A percentile compares a stretch with the other conserved stretches of the same genome.
phyloP scores from a whole-genome alignment of 2,888 invertebrate species.

The Lasioglossum villosulum region DNA sequence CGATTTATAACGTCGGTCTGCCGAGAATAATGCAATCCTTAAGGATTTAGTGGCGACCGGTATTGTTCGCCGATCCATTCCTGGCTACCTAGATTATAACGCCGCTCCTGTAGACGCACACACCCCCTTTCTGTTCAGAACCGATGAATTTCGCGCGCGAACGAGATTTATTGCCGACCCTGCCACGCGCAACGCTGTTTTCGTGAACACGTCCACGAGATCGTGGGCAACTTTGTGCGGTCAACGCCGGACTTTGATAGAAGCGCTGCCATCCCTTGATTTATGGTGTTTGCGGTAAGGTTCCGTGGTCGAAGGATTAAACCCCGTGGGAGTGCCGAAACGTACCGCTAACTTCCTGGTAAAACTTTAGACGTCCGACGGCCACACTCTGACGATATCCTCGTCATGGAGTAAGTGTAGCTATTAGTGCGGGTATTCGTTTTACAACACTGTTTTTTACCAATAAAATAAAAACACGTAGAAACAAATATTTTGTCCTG shows the following conservation, averaged over 20 bases:
- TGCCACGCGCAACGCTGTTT: conserved; percentile 27
- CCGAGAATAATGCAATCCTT: conserved; percentile 52
- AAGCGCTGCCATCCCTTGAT: conserved; percentile 67
- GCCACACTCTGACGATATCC: not conserved
- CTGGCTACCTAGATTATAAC: conserved; percentile 32
- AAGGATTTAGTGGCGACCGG: conserved; percentile 36
- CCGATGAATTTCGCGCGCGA: conserved; percentile 33
- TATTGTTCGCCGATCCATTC: conserved; percentile 41
- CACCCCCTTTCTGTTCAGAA: conserved; percentile 18
- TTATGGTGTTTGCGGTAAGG: conserved; percentile 77
- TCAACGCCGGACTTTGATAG: conserved; percentile 47
- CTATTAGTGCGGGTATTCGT: no score
- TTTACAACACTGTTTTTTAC: no score
- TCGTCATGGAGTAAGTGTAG: not conserved
- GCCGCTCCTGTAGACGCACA: not conserved
- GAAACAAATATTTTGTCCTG: no score
- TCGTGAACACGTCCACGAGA: conserved; percentile 24
- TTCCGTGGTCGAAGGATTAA: conserved; percentile 77
- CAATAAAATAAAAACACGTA: no score
- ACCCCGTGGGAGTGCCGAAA: conserved; percentile 65
- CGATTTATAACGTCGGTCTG: conserved; percentile 46
- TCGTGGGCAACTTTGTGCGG: conserved; percentile 23
- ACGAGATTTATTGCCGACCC: conserved; percentile 53
- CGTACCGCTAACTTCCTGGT: conserved; percentile 65
- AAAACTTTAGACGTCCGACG: conserved; percentile 38